Evolutionary conservation across 2,888 invertebrate species (phyloP), one percentile per base, ranked within the genome.

Genomic region (Aricia artaxerxes): DNA sequence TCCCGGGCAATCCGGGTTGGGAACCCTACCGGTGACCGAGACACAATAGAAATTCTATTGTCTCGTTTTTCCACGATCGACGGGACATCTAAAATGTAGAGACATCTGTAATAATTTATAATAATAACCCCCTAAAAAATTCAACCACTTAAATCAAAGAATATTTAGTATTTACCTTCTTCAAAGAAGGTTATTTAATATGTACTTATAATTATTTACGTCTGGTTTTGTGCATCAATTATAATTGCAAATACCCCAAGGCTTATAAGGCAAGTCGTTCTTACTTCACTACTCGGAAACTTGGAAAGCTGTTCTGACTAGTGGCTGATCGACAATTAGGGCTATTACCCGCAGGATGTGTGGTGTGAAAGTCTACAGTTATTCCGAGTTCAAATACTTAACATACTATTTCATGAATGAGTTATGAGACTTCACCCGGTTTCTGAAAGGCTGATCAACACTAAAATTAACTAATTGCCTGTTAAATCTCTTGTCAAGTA

Each of bases 201-300:
- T 64, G 35, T 69, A 35, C 35, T 69, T 38, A 69, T 38, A 35
- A 69, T 69, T 69, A 69, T 69, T 69, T 35, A 35, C 13, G 69
- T 5, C 35, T 38, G 9, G 35, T 69, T 69, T 69, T 69, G 69
- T 13, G 35, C 69, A 69, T 69, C 69, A 69, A 38, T 69, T 69
- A 69, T 69, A 69, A 38, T 69, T 69, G 35, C 69, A 35, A 69
- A 69, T 69, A 0, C 5, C 64, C 31, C 7, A 64, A 35, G 69
- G 35, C 76, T 4, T 76, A 57, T 57, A 76, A 57, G 76, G 76
- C 57, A 57, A 24, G 53, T 53, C 2, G 53, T 16, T 76, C 57
- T 75, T 75, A 53, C 75, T 53, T 24, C 75, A 75, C 49, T 76
- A 76, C 76, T 76, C 35, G 53, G 76, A 76, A 76, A 57, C 53